Evolutionary conservation across 2,113 vertebrate genomes (phyloP).

Genomic region (Pica pica): DNA sequence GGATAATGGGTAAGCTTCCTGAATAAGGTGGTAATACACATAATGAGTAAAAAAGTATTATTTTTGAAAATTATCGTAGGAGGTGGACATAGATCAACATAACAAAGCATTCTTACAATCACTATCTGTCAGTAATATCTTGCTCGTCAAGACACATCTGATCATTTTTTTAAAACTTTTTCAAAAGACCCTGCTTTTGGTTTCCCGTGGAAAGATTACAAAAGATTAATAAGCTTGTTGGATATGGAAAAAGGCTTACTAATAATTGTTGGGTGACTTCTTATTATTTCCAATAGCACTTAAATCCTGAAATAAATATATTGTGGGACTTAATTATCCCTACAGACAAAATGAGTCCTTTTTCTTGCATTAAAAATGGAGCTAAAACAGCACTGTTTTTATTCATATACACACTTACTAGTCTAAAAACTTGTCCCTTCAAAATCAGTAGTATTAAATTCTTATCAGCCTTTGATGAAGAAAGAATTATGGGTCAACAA

Average conservation of each 20-base stretch:
- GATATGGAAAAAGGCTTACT: constrained; percentile 16
- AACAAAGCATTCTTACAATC: background rate
- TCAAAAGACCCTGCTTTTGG: background rate
- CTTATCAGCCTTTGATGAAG: constrained; percentile 34
- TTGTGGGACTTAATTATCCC: constrained; percentile 23
- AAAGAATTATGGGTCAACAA: constrained; percentile 7
- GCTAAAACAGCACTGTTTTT: background rate
- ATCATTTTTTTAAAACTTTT: background rate
- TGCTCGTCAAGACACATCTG: background rate
- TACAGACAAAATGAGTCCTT: constrained; percentile 38
- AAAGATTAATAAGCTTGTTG: constrained; percentile 42
- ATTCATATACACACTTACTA: constrained; percentile 34
- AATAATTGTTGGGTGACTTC: constrained; percentile 33
- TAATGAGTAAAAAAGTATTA: background rate
- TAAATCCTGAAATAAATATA: constrained; percentile 61
- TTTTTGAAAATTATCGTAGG: background rate
- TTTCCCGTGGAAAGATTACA: constrained; percentile 14
- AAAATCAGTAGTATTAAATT: constrained; percentile 52
- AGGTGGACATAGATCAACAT: background rate
- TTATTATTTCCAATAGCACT: constrained; percentile 15
- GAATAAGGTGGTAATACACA: background rate
- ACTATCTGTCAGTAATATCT: background rate
- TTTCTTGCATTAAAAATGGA: constrained; percentile 57
- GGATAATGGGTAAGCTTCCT: background rate
- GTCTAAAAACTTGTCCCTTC: constrained; percentile 44